Evolutionary conservation across 2,797 vertebrate species (phyloP), one percentile per base, ranked within the genome.

Genomic region (Tiaroga cobitis): DNA sequence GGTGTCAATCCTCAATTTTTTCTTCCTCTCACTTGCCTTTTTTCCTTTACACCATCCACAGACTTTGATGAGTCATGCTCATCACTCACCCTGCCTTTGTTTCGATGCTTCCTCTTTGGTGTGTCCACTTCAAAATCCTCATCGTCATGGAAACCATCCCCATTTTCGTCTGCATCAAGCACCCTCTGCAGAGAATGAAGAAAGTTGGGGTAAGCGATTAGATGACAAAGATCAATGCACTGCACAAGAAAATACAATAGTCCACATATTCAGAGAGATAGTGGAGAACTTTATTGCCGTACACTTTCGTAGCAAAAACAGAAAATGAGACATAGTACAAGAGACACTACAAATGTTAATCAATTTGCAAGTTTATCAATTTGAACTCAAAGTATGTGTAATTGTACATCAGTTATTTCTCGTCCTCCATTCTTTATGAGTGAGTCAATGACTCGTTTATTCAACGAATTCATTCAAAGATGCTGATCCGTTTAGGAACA

Each of bases 141-240:
- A 51, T 99, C 97, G 68, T 99, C 98, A 1, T 97, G 96, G 91
- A 95, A 97, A 92, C 97, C 96, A 86, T 99, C 97, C 54, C 96
- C 96, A 56, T 98, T 98, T 92, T 99, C 98, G 81, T 99, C 98
- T 54, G 97, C 97, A 92, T 98, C 98, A 91, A 99, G 94, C 90
- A 99, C 98, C 90, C 97, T 96, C 98, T 99, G 85, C 75, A 90
- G 88, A 80, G 32, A 46, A 82, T 18, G 32, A 56, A 21, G 54
- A 61, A 72, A 61, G 49, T 67, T 56, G 0, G 26, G 29, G n/a
- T 37, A 76, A 69, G 70, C 19, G 21, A 65, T 54, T 63, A 61
- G 61, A 41, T 81, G 19, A 39, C 8, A 46, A n/a, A 68, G 70
- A 72, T 54, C 39, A 80, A 80, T 68, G 29, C 13, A 46, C 32